Percentiles rank a stretch among this genome's conserved stretches.
Evolutionary conservation across 2,113 vertebrate species (phyloP).

Genomic region (Atherinomorus stipes): DNA sequence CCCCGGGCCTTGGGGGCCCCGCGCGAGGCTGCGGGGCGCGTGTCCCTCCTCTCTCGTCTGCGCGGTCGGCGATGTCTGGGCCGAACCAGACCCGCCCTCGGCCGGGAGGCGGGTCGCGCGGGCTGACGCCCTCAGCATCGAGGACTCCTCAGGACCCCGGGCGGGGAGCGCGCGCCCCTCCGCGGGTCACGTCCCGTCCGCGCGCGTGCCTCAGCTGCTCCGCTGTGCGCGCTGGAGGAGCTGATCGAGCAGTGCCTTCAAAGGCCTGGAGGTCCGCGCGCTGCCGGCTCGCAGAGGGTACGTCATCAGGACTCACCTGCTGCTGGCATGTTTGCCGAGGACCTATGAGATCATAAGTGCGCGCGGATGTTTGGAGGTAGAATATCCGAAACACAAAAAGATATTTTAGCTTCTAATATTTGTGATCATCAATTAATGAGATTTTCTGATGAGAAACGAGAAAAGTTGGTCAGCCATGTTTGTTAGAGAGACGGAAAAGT

Average conservation of each 20-base stretch:
- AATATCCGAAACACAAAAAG: too few relatives aligned
- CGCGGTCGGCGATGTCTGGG: too few relatives aligned
- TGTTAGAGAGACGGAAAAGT: too few relatives aligned
- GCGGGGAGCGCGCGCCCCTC: slow-evolving; percentile 15
- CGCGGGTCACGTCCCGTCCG: slow-evolving; percentile 71
- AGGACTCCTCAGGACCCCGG: slow-evolving; percentile 97
- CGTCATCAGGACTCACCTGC: slow-evolving; percentile 31
- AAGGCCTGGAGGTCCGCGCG: slow-evolving; percentile 95
- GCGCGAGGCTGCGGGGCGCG: slow-evolving; percentile 43
- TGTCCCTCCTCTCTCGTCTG: too few relatives aligned
- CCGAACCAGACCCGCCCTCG: too few relatives aligned
- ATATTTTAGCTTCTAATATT: too few relatives aligned
- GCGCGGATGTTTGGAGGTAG: too few relatives aligned
- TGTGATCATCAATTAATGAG: too few relatives aligned
- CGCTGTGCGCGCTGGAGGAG: slow-evolving; percentile 96
- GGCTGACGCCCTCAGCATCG: slow-evolving; percentile 98
- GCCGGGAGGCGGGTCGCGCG: slow-evolving; percentile 81
- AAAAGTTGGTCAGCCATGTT: too few relatives aligned
- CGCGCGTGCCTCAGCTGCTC: slow-evolving; percentile 91
- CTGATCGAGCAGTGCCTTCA: slow-evolving; percentile 98
- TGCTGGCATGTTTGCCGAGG: too few relatives aligned
- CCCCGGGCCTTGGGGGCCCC: slow-evolving; percentile 34
- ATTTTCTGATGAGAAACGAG: too few relatives aligned
- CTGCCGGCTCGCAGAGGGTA: slow-evolving; percentile 97
- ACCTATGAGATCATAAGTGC: too few relatives aligned